Evolutionary conservation across 1,140 invertebrate genomes (phyloP).

Genomic region (Bombus haemorrhoidalis): DNA sequence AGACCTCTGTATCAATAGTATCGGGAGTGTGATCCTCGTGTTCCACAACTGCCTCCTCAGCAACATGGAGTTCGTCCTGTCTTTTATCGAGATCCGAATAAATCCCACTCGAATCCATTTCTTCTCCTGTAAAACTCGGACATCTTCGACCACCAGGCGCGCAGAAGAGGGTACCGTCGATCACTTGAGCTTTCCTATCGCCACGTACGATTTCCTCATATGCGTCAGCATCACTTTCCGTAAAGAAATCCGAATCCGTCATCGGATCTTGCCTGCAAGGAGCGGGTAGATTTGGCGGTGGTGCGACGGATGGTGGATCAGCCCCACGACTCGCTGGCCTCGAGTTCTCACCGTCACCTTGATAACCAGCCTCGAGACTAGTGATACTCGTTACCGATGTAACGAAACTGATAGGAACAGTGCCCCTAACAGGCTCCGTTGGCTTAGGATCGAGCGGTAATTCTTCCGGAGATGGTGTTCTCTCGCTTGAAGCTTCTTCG

Average conservation of each 20-base stretch:
- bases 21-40: constrained; percentile 75
- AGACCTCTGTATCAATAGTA: constrained; percentile 78
- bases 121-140: constrained; percentile 83
- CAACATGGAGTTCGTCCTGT: constrained; percentile 72
- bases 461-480: constrained; percentile 92
- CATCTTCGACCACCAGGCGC: constrained; percentile 80
- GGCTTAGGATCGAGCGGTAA: constrained; percentile 88
- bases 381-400: constrained; percentile 93
- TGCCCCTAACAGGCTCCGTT: constrained; percentile 49
- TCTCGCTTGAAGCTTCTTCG: constrained; percentile 82
- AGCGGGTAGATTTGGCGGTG: constrained; percentile 77
- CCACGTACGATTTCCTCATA: constrained; percentile 88
- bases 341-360: constrained; percentile 92
- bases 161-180: constrained; percentile 92
- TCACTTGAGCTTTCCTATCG: constrained; percentile 87
- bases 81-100: constrained; percentile 91
- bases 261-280: constrained; percentile 88
- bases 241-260: constrained; percentile 95
- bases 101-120: constrained; percentile 93
- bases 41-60: constrained; percentile 66
- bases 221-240: constrained; percentile 92
- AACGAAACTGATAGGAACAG: constrained; percentile 86
- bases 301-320: constrained; percentile 85
- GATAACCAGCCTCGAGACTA: constrained; percentile 92
- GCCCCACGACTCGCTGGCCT: constrained; percentile 89